Conservation (phyloP, 2,113 vertebrate species). For the Coptodon bakossiorum region DNA sequence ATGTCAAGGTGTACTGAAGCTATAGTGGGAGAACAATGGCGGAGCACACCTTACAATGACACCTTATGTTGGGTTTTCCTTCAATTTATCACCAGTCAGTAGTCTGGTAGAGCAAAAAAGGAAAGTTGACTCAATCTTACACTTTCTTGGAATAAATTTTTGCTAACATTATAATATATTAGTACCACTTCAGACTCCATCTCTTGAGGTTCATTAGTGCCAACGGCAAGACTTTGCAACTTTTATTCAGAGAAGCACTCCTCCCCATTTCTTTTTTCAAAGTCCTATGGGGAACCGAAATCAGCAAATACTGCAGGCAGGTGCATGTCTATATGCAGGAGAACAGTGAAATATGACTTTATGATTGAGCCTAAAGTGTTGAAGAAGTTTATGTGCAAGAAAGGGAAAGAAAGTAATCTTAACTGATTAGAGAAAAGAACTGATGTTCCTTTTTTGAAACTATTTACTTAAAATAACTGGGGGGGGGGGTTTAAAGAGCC, state of each 20-base stretch:
- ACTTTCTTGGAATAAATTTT: background rate
- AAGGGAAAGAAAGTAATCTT: background rate
- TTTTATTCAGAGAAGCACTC: background rate
- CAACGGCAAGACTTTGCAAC: constrained; percentile 9
- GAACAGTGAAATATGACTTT: background rate
- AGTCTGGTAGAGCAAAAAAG: background rate
- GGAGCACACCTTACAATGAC: background rate
- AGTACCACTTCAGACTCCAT: background rate
- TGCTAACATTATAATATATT: constrained; percentile 7
- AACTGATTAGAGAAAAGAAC: background rate
- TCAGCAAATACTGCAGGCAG: constrained; percentile 12
- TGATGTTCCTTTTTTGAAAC: constrained; percentile 7
- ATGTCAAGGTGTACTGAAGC: background rate
- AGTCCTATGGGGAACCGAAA: constrained; percentile 15
- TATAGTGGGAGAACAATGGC: background rate
- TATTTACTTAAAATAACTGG: background rate
- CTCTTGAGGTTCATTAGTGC: constrained; percentile 10
- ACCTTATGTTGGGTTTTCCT: background rate
- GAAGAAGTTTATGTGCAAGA: background rate
- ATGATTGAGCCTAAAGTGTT: background rate
- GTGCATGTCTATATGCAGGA: background rate
- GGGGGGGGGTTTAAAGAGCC: background rate
- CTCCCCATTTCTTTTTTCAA: constrained; percentile 17
- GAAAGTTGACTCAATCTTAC: background rate
- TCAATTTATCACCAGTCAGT: background rate